Evolutionary conservation across 2,113 vertebrate genomes (phyloP).

Genomic region (Cottus gobio): DNA sequence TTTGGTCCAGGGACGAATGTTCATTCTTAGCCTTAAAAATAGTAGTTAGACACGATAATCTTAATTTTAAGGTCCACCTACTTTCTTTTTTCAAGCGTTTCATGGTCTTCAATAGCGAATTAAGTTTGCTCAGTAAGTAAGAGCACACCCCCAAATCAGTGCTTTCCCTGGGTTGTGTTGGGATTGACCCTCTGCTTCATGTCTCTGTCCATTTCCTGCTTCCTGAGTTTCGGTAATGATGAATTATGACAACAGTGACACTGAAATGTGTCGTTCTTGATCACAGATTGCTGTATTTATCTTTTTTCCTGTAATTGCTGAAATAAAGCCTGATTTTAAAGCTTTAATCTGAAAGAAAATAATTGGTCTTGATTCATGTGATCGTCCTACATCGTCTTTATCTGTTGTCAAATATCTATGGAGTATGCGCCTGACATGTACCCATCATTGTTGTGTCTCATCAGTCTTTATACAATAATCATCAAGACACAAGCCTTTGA

Average conservation of each 20-base stretch:
- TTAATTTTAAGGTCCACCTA: neutral
- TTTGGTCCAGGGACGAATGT: neutral
- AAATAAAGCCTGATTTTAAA: slow-evolving; percentile 31
- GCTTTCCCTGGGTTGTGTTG: neutral
- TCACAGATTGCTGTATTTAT: slow-evolving; percentile 1
- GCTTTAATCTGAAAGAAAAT: slow-evolving; percentile 31
- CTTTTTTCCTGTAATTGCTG: slow-evolving; percentile 42
- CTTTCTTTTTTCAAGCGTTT: neutral
- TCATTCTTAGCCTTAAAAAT: neutral
- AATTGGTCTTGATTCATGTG: slow-evolving; percentile 22
- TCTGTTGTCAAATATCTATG: slow-evolving; percentile 52
- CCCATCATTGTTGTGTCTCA: slow-evolving; percentile 23
- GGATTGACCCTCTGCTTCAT: neutral
- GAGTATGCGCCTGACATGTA: slow-evolving; percentile 31
- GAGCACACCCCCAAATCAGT: neutral
- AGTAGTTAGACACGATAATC: neutral
- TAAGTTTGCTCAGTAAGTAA: neutral
- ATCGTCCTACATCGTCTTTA: slow-evolving; percentile 10
- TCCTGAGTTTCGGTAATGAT: neutral
- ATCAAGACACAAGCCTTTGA: slow-evolving; percentile 5
- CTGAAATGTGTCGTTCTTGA: slow-evolving; percentile 15
- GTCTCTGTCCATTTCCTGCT: slow-evolving; percentile 22
- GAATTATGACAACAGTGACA: slow-evolving; percentile 30
- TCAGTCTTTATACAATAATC: slow-evolving; percentile 16
- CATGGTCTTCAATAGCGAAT: neutral